Evolutionary conservation across 2,113 vertebrate genomes (phyloP).

Genomic region (Notarius quadriscutis): DNA sequence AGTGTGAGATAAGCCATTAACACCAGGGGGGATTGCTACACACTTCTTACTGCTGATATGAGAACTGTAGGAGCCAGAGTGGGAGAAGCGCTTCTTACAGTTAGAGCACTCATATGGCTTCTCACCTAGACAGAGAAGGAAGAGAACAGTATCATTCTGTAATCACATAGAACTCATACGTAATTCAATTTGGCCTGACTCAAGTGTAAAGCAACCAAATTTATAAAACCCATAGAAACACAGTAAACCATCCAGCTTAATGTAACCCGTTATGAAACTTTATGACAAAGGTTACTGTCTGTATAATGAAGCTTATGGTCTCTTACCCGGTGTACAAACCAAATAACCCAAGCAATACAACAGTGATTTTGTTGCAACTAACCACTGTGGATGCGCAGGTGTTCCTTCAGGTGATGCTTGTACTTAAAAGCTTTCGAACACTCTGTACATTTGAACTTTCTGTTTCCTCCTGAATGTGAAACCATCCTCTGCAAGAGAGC

Average conservation of each 20-base stretch:
- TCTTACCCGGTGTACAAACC: not conserved
- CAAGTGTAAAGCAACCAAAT: not conserved
- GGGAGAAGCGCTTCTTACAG: conserved; percentile 99
- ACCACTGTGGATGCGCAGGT: conserved; percentile 99
- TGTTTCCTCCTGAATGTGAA: conserved; percentile 83
- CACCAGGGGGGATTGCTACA: conserved; percentile 81
- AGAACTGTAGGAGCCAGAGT: conserved; percentile 99
- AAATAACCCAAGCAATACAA: not conserved
- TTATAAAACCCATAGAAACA: not conserved
- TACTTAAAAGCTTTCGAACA: conserved; percentile 99
- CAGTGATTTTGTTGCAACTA: conserved; percentile 57
- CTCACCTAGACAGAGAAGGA: conserved; percentile 78
- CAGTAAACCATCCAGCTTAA: not conserved
- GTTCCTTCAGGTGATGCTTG: conserved; percentile 98
- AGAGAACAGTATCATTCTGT: not conserved
- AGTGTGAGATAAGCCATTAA: conserved; percentile 72
- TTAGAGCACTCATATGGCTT: conserved; percentile 99
- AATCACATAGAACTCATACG: not conserved
- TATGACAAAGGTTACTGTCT: not conserved
- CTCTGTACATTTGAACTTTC: conserved; percentile 98
- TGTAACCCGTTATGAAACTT: not conserved
- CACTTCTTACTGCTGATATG: conserved; percentile 99
- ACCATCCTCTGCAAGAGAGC: conserved; percentile 80
- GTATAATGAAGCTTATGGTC: not conserved
- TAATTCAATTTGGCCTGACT: not conserved